Percentiles rank a stretch among this genome's conserved stretches.
These are phyloP conservation scores for Montipora sp. DNA, from an alignment of 64 coral and sea anemone species.

Conservation along the genomic window DNA sequence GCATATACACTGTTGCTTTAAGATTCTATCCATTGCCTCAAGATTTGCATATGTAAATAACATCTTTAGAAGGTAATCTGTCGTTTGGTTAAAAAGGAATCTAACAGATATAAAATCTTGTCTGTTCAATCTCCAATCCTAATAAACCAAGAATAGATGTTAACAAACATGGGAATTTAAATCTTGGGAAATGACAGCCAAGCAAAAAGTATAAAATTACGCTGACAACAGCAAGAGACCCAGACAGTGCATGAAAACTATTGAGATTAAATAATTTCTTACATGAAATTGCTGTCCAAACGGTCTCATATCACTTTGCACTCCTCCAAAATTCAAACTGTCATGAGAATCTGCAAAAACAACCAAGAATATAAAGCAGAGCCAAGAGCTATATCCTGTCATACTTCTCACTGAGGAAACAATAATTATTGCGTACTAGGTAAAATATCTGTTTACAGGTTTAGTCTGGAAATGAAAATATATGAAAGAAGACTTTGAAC, in stretches of 20 bases:
- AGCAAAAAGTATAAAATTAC: not conserved
- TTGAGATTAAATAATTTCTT: not conserved
- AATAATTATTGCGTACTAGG: not conserved
- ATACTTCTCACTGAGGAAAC: not conserved
- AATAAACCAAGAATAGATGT: not conserved
- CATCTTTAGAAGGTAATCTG: too few relatives aligned
- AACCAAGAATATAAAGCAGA: not conserved
- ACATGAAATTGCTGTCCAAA: constrained; percentile 14
- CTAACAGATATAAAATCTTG: too few relatives aligned
- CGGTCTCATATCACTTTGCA: constrained; percentile 1
- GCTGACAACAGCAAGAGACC: not conserved
- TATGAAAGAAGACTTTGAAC: not conserved
- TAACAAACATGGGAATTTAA: not conserved
- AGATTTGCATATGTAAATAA: not conserved
- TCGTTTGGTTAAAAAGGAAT: too few relatives aligned
- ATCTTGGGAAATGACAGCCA: not conserved
- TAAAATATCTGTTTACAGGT: not conserved
- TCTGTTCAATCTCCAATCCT: not conserved
- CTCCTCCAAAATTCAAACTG: not conserved
- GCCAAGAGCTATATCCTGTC: not conserved
- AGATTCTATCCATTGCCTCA: too few relatives aligned
- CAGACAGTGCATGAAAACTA: not conserved
- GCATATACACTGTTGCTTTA: too few relatives aligned
- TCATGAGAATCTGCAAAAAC: constrained; percentile 39
- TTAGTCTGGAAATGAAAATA: not conserved